These are phyloP conservation scores for Elaphurus davidianus DNA, from an alignment of 2,113 vertebrate species.

Conservation along the genomic window DNA sequence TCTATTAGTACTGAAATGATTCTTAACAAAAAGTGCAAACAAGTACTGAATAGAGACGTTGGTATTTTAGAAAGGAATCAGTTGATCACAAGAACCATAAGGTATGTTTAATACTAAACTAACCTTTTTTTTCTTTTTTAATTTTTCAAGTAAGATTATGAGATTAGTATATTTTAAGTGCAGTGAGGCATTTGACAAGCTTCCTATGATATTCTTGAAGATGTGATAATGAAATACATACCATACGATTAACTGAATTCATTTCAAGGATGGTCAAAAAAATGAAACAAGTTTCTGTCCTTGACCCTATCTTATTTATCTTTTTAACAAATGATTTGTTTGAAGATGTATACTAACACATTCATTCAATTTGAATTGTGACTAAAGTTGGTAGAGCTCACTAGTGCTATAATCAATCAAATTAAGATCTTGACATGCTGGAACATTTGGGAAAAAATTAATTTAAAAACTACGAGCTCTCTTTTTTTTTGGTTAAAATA, in stretches of 20 bases:
- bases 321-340: not conserved
- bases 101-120: not conserved
- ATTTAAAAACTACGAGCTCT: not conserved
- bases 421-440: not conserved
- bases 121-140: not conserved
- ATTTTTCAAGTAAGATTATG: not conserved
- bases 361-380: not conserved
- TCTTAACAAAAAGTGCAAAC: not conserved
- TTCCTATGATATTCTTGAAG: not conserved
- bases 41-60: not conserved
- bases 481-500: not conserved
- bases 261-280: not conserved
- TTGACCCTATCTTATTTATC: not conserved
- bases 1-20: not conserved
- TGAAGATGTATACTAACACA: not conserved
- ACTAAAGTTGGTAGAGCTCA: not conserved
- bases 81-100: not conserved
- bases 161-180: not conserved
- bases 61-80: not conserved
- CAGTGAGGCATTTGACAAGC: not conserved
- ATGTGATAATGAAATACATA: not conserved
- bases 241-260: not conserved
- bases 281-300: not conserved
- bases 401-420: not conserved
- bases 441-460: not conserved